Evolutionary conservation across 2,888 invertebrate species (phyloP).

Genomic region (Drosophila vallismaia): DNA sequence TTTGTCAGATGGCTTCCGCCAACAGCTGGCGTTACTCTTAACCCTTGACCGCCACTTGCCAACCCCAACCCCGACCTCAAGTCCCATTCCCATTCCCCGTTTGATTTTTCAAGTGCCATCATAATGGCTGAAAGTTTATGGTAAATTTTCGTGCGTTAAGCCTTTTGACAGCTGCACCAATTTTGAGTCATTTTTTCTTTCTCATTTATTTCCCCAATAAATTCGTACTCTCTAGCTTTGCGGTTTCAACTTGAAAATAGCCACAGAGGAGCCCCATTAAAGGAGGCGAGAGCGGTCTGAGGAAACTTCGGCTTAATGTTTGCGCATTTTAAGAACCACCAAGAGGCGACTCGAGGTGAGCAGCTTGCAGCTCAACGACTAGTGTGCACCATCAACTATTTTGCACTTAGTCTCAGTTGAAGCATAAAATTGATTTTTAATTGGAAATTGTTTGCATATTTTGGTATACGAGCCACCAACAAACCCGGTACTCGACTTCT

Average conservation of each 20-base stretch:
- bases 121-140: conserved; percentile 25
- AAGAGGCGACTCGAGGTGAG: conserved; percentile 26
- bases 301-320: conserved; percentile 48
- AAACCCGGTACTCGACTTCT: background rate
- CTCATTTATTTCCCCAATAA: conserved; percentile 40
- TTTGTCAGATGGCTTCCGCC: conserved; percentile 62
- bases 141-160: conserved; percentile 59
- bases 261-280: conserved; percentile 27
- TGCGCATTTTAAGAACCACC: conserved; percentile 50
- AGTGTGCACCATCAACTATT: conserved; percentile 49
- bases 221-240: conserved; percentile 19
- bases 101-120: background rate
- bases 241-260: conserved; percentile 23
- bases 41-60: conserved; percentile 46
- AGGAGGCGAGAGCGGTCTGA: conserved; percentile 4
- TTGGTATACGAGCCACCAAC: conserved; percentile 33
- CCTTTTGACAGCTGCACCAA: conserved; percentile 63
- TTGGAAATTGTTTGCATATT: conserved; percentile 79
- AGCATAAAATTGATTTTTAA: conserved; percentile 81
- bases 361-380: conserved; percentile 12
- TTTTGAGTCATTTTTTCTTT: conserved; percentile 45
- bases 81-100: background rate
- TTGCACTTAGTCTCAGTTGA: conserved; percentile 76
- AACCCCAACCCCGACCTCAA: background rate
- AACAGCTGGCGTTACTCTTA: conserved; percentile 64